A percentile compares a stretch with the other conserved stretches of the same genome.
Conservation (phyloP, 2,113 vertebrate species). For the Channa argus region DNA sequence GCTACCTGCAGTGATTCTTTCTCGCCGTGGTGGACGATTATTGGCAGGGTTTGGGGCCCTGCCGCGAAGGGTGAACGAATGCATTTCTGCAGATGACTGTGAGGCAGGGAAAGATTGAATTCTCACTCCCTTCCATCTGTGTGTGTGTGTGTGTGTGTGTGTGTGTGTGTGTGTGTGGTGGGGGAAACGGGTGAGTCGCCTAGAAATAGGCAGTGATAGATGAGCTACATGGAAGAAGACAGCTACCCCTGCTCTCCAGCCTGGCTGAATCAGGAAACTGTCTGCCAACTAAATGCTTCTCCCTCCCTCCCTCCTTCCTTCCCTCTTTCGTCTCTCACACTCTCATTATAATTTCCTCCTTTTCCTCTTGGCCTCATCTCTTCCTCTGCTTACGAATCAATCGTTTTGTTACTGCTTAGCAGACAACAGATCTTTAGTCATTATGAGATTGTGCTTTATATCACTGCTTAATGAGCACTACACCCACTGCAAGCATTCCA, state of each 20-base stretch:
- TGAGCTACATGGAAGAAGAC: slow-evolving; percentile 82
- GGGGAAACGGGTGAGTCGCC: slow-evolving; percentile 68
- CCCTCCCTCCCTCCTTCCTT: slow-evolving; percentile 35
- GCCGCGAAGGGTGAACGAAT: slow-evolving; percentile 71
- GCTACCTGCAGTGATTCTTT: slow-evolving; percentile 68
- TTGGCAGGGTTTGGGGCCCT: slow-evolving; percentile 69
- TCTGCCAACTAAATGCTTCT: slow-evolving; percentile 77
- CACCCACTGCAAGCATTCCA: slow-evolving; percentile 68
- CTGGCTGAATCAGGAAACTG: slow-evolving; percentile 84
- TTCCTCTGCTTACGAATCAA: slow-evolving; percentile 79
- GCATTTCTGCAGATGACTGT: slow-evolving; percentile 79
- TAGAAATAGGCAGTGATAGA: slow-evolving; percentile 84
- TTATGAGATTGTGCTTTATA: slow-evolving; percentile 78
- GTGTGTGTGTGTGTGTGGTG: slow-evolving; percentile 56
- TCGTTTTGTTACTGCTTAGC: slow-evolving; percentile 82
- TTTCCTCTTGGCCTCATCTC: slow-evolving; percentile 63
- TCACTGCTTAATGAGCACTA: slow-evolving; percentile 80
- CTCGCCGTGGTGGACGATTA: slow-evolving; percentile 58
- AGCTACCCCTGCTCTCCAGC: slow-evolving; percentile 79
- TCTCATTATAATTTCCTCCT: slow-evolving; percentile 76
- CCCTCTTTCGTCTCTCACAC: slow-evolving; percentile 42
- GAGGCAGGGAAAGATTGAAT: slow-evolving; percentile 80
- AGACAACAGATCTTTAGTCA: slow-evolving; percentile 81
- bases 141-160: slow-evolving; percentile 58
- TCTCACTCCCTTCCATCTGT: slow-evolving; percentile 68